Conservation (phyloP, 2,797 vertebrate genomes). For the Toxotes lorentzi region DNA sequence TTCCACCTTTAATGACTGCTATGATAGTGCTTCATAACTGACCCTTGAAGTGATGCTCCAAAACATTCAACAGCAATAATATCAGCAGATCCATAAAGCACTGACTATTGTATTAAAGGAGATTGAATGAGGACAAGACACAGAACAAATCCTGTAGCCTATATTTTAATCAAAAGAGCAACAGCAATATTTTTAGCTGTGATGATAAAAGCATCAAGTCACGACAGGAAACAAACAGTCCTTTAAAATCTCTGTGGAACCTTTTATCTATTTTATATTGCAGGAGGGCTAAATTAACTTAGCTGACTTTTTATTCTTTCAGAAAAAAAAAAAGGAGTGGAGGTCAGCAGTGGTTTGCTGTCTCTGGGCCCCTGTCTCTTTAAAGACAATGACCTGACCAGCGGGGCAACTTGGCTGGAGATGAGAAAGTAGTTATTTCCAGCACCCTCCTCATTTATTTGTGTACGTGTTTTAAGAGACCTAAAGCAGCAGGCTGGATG, state of each 20-base stretch:
- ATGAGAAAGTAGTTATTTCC: constrained; percentile 78
- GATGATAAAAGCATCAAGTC: constrained; percentile 56
- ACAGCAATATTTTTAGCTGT: constrained; percentile 62
- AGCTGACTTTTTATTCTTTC: constrained; percentile 60
- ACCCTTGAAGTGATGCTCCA: constrained; percentile 31
- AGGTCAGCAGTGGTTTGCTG: constrained; percentile 33
- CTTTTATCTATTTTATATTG: constrained; percentile 58
- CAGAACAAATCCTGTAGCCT: constrained; percentile 23
- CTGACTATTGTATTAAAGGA: constrained; percentile 44
- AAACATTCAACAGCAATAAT: constrained; percentile 23
- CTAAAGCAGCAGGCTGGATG: constrained; percentile 66
- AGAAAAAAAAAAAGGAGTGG: constrained; percentile 8
- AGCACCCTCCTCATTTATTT: constrained; percentile 75
- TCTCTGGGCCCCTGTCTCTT: constrained; percentile 57
- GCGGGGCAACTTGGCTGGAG: constrained; percentile 71
- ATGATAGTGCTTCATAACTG: constrained; percentile 4
- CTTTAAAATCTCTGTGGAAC: constrained; percentile 46
- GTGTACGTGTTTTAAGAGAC: constrained; percentile 74
- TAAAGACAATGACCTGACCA: constrained; percentile 76
- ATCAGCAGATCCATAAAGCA: constrained; percentile 20
- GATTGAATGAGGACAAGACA: constrained; percentile 68
- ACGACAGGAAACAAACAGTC: constrained; percentile 60
- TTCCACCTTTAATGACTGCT: neutral
- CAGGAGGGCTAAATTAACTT: constrained; percentile 43
- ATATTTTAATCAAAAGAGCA: constrained; percentile 53